These are phyloP conservation scores for Pseudochromis fuscus DNA, from an alignment of 2,797 vertebrate genomes.

Conservation along the genomic window DNA sequence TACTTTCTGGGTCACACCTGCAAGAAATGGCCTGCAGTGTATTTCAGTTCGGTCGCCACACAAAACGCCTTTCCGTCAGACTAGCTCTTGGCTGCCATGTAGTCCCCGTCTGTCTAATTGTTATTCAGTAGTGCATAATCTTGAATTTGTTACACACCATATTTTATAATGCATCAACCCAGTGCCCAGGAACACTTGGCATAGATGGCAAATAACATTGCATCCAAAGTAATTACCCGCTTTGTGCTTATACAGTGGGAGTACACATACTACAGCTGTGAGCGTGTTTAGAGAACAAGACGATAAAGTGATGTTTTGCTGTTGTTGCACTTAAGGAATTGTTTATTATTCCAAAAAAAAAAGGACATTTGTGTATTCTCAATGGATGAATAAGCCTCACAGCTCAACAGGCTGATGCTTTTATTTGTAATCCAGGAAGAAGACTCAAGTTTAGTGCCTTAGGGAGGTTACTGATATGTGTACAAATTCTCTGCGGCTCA, in stretches of 20 bases:
- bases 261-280: constrained; percentile 54
- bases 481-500: constrained; percentile 49
- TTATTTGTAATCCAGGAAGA: constrained; percentile 63
- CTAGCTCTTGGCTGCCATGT: constrained; percentile 51
- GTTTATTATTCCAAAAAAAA: constrained; percentile 47
- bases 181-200: constrained; percentile 53
- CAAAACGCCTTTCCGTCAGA: constrained; percentile 58
- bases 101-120: constrained; percentile 72
- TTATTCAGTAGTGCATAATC: constrained; percentile 77
- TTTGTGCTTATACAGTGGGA: constrained; percentile 55
- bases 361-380: constrained; percentile 53
- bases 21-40: constrained; percentile 46
- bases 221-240: constrained; percentile 67
- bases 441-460: constrained; percentile 47
- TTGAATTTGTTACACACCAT: constrained; percentile 77
- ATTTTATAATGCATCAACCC: constrained; percentile 69
- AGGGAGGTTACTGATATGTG: constrained; percentile 63
- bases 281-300: constrained; percentile 53
- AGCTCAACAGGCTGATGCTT: constrained; percentile 36
- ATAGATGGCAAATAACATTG: constrained; percentile 51
- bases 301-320: constrained; percentile 50
- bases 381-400: constrained; percentile 48
- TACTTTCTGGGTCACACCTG: constrained; percentile 77
- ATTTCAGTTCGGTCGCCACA: constrained; percentile 37
- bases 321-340: constrained; percentile 44